Evolutionary conservation across 2,113 vertebrate species (phyloP), one percentile per base, ranked within the genome.

Genomic region (Anhinga rufa): DNA sequence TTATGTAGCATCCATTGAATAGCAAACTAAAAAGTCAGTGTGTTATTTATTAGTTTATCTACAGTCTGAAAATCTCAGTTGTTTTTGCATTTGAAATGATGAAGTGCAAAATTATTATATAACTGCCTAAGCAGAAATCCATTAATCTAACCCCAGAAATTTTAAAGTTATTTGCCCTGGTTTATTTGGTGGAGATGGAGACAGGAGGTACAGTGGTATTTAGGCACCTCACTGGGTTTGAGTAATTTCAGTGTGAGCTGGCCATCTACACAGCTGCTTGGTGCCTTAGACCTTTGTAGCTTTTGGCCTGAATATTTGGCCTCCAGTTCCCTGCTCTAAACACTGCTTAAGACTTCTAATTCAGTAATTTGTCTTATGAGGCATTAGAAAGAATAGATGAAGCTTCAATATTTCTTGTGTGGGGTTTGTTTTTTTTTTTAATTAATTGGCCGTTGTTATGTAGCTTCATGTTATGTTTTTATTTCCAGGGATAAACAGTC

Each of bases 301-400:
- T 95, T 90, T 96, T 97, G 93, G 79, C 88, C 68, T 81, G 79
- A 86, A 36, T 92, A 88, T 82, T 74, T 97, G 83, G 86, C 54
- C 70, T 86, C 70, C 65, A 34, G 2, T 82, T 80, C 58, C 38
- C 48, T 68, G 54, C 24, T 85, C 62, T 90, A 82, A 93, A 84
- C 62, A 87, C 57, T 77, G 29, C 1, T 89, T 76, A 42, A 46
- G 19, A 90, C 46, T 80, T 85, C 31, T 79, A 76, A 94, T 89
- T 85, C 86, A 90, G 36, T 78, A 85, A 82, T 90, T 79, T 95
- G 68, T 93, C 71, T 75, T 66, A n/a, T 1, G 6, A 92, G 58
- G 24, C 54, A 83, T 77, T 90, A 62, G 42, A 87, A 88, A 84
- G 38, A 78, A 54, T n/a, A 74, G 70, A 80, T 40, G 42, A 87